Percentiles rank a stretch among this genome's conserved stretches.
Evolutionary conservation across 2,113 vertebrate genomes (phyloP).

Genomic region (Poeciliopsis occidentalis): DNA sequence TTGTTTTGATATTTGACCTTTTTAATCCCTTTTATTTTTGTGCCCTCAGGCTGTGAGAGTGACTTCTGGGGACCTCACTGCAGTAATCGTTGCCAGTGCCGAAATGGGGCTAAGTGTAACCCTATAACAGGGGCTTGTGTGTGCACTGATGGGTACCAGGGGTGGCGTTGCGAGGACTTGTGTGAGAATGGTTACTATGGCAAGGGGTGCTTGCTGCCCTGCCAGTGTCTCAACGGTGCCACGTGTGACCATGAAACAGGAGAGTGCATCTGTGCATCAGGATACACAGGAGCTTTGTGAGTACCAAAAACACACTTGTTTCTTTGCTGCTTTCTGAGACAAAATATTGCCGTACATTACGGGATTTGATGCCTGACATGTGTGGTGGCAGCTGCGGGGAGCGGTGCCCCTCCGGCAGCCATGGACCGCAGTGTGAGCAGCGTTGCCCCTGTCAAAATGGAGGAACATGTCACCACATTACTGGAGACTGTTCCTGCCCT

Average conservation of each 20-base stretch:
- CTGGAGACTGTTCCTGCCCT: slow-evolving; percentile 93
- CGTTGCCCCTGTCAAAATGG: slow-evolving; percentile 97
- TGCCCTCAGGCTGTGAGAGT: slow-evolving; percentile 90
- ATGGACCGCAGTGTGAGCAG: slow-evolving; percentile 94
- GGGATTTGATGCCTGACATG: slow-evolving; percentile 31
- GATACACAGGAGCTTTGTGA: slow-evolving; percentile 96
- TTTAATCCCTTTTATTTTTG: slow-evolving; percentile 39
- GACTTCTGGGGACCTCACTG: slow-evolving; percentile 98
- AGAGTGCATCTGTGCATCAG: slow-evolving; percentile 93
- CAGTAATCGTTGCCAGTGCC: slow-evolving; percentile 98
- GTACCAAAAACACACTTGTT: slow-evolving; percentile 65
- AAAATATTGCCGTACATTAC: background rate
- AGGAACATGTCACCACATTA: slow-evolving; percentile 95
- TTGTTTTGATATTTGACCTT: slow-evolving; percentile 11
- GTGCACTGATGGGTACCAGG: slow-evolving; percentile 92
- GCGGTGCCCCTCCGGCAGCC: slow-evolving; percentile 92
- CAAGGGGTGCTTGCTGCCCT: slow-evolving; percentile 90
- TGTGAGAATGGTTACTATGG: slow-evolving; percentile 91
- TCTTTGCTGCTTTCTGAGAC: slow-evolving; percentile 7
- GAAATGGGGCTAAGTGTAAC: slow-evolving; percentile 95
- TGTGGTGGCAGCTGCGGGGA: slow-evolving; percentile 88
- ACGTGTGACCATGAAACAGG: slow-evolving; percentile 93
- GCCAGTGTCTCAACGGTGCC: slow-evolving; percentile 94
- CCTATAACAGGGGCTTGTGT: slow-evolving; percentile 98
- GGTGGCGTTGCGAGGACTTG: slow-evolving; percentile 96